Evolutionary conservation across 2,888 invertebrate genomes (phyloP).

Genomic region (Iselma pallidipennis): DNA sequence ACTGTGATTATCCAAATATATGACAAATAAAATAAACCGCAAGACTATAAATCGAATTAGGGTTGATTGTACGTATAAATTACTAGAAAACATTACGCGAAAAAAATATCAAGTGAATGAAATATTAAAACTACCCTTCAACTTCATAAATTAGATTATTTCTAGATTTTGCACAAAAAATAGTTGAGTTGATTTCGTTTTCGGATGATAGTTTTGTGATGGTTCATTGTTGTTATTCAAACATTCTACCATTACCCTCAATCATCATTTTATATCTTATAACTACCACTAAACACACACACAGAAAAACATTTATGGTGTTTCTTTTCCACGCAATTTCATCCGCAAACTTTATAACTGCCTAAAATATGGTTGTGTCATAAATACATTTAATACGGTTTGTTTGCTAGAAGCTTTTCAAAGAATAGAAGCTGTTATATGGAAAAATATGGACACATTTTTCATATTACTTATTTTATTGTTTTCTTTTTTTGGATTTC

Average conservation of each 20-base stretch:
- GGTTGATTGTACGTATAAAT: too few species aligned
- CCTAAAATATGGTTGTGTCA: constrained; percentile 54
- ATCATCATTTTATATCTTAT: constrained; percentile 41
- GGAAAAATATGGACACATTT: too few species aligned
- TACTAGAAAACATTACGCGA: too few species aligned
- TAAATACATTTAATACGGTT: constrained; percentile 21
- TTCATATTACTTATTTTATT: not conserved
- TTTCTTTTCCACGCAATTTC: constrained; percentile 53
- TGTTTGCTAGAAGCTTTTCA: not conserved
- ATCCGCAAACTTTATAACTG: constrained; percentile 48
- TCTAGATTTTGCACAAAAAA: constrained; percentile 41
- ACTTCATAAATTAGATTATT: constrained; percentile 49
- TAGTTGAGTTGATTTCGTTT: constrained; percentile 33
- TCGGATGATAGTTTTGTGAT: constrained; percentile 40
- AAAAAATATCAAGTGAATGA: too few species aligned
- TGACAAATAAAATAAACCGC: too few species aligned
- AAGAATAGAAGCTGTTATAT: not conserved
- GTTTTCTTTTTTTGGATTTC: not conserved
- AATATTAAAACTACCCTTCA: too few species aligned
- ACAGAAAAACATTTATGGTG: constrained; percentile 43
- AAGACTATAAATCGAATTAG: too few species aligned
- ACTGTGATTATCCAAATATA: too few species aligned
- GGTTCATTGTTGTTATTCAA: not conserved
- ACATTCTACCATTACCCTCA: constrained; percentile 45
- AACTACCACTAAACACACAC: constrained; percentile 31